A percentile compares a stretch with the other conserved stretches of the same genome.
phyloP scores from a whole-genome alignment of 2,888 invertebrate genomes.

The Ariolimax columbianus region DNA sequence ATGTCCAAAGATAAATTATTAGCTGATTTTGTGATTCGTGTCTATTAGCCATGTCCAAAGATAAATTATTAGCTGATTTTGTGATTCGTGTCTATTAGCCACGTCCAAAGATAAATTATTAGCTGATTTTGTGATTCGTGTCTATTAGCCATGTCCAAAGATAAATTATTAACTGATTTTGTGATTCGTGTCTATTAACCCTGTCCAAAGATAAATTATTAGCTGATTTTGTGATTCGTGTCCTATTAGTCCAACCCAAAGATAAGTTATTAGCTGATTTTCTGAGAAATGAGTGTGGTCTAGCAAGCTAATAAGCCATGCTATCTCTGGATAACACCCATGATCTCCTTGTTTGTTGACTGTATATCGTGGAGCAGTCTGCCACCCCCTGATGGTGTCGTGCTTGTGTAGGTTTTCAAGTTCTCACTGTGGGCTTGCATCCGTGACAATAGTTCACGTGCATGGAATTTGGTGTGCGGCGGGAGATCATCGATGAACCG shows the following conservation, averaged over 20 bases:
- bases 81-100: too few species aligned
- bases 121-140: too few species aligned
- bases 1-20: too few species aligned
- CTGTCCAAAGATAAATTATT: too few species aligned
- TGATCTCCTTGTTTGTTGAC: slow-evolving; percentile 69
- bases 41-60: too few species aligned
- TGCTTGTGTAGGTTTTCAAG: slow-evolving; percentile 70
- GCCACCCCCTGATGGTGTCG: slow-evolving; percentile 65
- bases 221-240: too few species aligned
- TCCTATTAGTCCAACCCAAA: neutral
- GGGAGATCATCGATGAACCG: slow-evolving; percentile 90
- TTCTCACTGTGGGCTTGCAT: slow-evolving; percentile 69
- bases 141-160: too few species aligned
- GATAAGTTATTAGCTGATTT: neutral
- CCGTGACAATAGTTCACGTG: slow-evolving; percentile 82
- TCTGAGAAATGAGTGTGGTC: neutral
- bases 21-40: too few species aligned
- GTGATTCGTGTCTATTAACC: too few species aligned
- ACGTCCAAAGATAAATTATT: too few species aligned
- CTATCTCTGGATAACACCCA: slow-evolving; percentile 84
- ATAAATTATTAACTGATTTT: too few species aligned
- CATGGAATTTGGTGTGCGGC: slow-evolving; percentile 92
- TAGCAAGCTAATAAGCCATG: neutral
- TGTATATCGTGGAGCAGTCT: slow-evolving; percentile 70
- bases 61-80: too few species aligned